Conservation (phyloP, 2,888 invertebrate genomes). For the Pyrochroa serraticornis region DNA sequence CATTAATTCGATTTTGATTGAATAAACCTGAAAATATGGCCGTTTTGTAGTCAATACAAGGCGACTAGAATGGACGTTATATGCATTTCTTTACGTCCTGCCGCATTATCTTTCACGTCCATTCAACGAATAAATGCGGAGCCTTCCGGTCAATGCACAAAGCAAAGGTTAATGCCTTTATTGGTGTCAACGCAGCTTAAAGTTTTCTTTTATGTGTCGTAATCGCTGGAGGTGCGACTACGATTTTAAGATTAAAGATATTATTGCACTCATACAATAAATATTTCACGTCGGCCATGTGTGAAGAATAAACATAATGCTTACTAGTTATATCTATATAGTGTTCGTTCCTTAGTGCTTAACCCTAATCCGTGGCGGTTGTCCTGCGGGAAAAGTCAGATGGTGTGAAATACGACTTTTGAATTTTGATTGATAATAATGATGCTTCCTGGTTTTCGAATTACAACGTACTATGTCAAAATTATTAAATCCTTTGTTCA, state of each 20-base stretch:
- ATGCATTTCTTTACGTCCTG: conserved; percentile 22
- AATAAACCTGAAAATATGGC: too few relatives aligned
- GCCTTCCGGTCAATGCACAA: conserved; percentile 26
- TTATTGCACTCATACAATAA: conserved; percentile 18
- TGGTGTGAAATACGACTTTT: too few relatives aligned
- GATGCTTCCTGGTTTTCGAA: too few relatives aligned
- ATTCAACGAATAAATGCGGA: conserved; percentile 17
- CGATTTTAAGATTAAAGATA: conserved; percentile 16
- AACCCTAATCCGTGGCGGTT: too few relatives aligned
- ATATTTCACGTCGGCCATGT: conserved; percentile 9
- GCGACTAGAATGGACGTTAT: not conserved
- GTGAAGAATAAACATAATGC: too few relatives aligned
- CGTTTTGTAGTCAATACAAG: too few relatives aligned
- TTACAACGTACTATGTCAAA: not conserved
- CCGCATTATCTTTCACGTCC: conserved; percentile 20
- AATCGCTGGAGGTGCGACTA: conserved; percentile 14
- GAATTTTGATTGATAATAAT: too few relatives aligned
- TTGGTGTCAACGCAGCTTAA: conserved; percentile 19
- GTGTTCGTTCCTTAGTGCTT: too few relatives aligned
- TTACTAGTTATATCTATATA: too few relatives aligned
- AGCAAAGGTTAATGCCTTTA: conserved; percentile 28
- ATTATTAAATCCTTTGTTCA: conserved; percentile 32
- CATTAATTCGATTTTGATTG: too few relatives aligned
- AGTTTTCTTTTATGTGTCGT: conserved; percentile 9
- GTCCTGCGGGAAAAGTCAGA: too few relatives aligned